Conservation (phyloP, 2,113 vertebrate genomes). For the Perca fluviatilis region DNA sequence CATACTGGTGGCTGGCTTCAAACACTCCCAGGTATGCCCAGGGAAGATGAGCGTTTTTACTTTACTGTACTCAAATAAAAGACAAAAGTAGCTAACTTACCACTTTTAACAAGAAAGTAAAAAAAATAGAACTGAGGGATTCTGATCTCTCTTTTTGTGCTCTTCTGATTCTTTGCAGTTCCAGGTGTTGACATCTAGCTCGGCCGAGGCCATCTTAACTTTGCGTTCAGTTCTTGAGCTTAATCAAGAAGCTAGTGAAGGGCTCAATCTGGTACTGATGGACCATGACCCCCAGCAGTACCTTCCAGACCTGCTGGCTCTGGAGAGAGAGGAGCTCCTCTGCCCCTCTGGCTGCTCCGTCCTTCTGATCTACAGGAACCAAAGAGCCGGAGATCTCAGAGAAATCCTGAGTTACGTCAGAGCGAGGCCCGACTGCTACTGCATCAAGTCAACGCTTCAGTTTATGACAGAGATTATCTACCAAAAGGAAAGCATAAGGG, state of each 20-base stretch:
- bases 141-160: not conserved
- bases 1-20: conserved; percentile 81
- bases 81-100: accelerated
- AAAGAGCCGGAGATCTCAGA: conserved; percentile 9
- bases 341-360: conserved; percentile 64
- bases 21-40: conserved; percentile 64
- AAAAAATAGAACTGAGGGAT: not conserved
- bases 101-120: not conserved
- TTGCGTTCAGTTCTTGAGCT: conserved; percentile 37
- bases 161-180: conserved; percentile 69
- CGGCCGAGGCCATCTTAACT: conserved; percentile 67
- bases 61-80: not conserved
- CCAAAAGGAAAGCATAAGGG: not conserved
- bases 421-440: conserved; percentile 44
- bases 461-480: conserved; percentile 58
- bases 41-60: not conserved
- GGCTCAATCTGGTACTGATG: conserved; percentile 78
- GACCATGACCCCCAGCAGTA: conserved; percentile 76
- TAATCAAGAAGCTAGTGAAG: not conserved
- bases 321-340: conserved; percentile 71
- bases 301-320: conserved; percentile 73
- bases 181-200: conserved; percentile 75
- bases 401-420: conserved; percentile 59
- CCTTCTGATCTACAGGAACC: conserved; percentile 66
- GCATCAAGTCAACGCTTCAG: conserved; percentile 23